These are phyloP conservation scores for Standfussiana lucernea DNA, from an alignment of 2,888 invertebrate genomes.

Conservation along the genomic window DNA sequence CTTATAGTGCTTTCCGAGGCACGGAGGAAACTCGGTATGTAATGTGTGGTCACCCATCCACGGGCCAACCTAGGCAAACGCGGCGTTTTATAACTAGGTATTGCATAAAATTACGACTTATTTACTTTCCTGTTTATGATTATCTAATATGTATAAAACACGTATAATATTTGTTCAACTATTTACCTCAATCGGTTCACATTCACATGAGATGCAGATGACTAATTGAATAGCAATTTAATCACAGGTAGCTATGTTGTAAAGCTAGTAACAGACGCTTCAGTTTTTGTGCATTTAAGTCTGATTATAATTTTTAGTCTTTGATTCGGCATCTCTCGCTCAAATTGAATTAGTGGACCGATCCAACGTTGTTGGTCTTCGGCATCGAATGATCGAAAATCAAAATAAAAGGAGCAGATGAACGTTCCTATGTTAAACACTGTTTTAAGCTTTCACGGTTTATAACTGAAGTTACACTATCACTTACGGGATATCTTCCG, in stretches of 20 bases:
- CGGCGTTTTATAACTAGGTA: too few species aligned
- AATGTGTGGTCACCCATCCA: too few species aligned
- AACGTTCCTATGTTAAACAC: too few species aligned
- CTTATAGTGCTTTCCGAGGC: too few species aligned
- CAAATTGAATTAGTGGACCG: not conserved
- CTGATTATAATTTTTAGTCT: not conserved
- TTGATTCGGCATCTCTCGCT: not conserved
- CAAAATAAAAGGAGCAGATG: not conserved
- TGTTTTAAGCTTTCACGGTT: too few species aligned
- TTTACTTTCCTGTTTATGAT: not conserved
- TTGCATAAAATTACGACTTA: slow-evolving; percentile 1
- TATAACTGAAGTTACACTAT: too few species aligned
- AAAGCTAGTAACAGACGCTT: not conserved
- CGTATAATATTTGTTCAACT: not conserved
- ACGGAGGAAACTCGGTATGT: too few species aligned
- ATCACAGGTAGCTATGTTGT: not conserved
- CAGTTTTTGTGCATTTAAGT: not conserved
- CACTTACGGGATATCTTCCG: too few species aligned
- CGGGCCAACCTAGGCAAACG: too few species aligned
- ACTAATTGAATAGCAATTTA: slow-evolving; percentile 20
- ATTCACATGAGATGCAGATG: not conserved
- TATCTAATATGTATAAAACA: slow-evolving; percentile 6
- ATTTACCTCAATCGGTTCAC: slow-evolving; percentile 10
- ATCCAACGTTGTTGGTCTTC: not conserved
- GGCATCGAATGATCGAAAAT: not conserved